These are phyloP conservation scores for Anomalospiza imberbis DNA, from an alignment of 2,797 vertebrate species.

Conservation along the genomic window DNA sequence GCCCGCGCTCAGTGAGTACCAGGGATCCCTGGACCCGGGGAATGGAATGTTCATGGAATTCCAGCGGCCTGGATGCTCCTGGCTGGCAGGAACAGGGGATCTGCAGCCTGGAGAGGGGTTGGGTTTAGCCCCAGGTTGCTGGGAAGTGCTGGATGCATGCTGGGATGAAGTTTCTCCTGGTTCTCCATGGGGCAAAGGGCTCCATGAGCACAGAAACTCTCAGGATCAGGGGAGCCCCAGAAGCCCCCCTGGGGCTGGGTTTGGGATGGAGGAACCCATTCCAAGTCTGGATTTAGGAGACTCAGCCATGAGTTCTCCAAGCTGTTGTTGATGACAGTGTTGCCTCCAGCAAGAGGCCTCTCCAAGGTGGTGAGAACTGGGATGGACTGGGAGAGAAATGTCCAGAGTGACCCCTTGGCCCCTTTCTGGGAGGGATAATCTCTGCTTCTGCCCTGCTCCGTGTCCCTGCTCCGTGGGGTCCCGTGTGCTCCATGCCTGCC, in stretches of 20 bases:
- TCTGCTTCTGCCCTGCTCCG: background rate
- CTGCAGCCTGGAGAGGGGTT: background rate
- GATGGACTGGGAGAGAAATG: background rate
- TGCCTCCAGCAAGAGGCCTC: background rate
- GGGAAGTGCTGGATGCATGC: background rate
- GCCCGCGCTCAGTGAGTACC: conserved; percentile 88
- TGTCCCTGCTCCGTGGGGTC: background rate
- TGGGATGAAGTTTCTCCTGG: background rate
- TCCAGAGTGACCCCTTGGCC: background rate
- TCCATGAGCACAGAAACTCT: background rate
- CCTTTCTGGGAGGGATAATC: background rate
- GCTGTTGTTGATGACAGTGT: background rate
- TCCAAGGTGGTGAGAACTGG: background rate
- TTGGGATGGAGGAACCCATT: background rate
- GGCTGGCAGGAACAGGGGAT: background rate
- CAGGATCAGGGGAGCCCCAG: rapidly evolving
- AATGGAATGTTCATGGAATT: background rate
- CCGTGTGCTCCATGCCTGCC: background rate
- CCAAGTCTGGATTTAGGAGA: background rate
- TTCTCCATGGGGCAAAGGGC: background rate
- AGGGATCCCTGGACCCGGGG: background rate
- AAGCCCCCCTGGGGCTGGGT: background rate
- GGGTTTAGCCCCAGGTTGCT: background rate
- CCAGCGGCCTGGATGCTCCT: background rate
- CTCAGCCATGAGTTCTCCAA: rapidly evolving